Percentiles rank a stretch among this genome's conserved stretches.
Evolutionary conservation across 2,888 invertebrate genomes (phyloP).

Genomic region (Salticus scenicus): DNA sequence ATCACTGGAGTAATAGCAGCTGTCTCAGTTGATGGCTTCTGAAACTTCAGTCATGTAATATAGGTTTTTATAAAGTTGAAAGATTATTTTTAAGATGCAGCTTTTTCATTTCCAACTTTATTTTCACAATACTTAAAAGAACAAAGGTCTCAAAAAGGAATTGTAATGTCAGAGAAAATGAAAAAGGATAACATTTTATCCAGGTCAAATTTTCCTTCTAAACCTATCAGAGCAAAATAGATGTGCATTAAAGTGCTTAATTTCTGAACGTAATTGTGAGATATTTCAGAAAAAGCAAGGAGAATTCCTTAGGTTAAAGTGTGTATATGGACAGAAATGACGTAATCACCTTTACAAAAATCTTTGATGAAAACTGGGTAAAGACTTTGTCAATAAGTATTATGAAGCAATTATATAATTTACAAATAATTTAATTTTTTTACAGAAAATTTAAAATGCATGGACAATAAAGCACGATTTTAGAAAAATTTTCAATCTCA

Average conservation of each 20-base stretch:
- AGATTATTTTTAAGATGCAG: no score
- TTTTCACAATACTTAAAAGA: no score
- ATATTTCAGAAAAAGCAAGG: conserved; percentile 4
- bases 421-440: no score
- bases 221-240: background rate
- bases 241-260: conserved; percentile 6
- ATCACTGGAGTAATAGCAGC: no score
- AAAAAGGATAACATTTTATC: background rate
- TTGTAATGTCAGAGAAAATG: background rate
- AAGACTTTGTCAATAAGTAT: background rate
- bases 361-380: background rate
- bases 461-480: no score
- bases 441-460: no score
- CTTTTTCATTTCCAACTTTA: no score
- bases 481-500: no score
- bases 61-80: no score
- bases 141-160: background rate
- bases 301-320: background rate
- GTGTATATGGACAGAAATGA: background rate
- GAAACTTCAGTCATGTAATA: no score
- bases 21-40: no score
- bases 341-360: background rate
- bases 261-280: background rate
- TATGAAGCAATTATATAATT: no score
- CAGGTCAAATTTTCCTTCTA: background rate